Conservation (phyloP, 2,113 vertebrate species). For the Callithrix jacchus region DNA sequence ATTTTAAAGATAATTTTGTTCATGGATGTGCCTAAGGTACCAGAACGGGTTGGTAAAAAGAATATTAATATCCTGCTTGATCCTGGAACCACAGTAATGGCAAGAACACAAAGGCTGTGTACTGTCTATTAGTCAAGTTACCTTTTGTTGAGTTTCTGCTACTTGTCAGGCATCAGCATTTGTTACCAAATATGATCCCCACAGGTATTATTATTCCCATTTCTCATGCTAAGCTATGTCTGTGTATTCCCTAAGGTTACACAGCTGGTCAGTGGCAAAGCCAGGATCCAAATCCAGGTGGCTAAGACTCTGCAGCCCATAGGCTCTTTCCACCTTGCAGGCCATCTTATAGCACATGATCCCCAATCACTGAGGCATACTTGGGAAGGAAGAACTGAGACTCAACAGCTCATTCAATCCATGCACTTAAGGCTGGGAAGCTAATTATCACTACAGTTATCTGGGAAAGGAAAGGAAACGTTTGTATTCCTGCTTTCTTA, state of each 20-base stretch:
- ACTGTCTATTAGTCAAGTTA: not conserved
- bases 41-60: not conserved
- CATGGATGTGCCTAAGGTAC: not conserved
- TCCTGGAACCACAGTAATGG: not conserved
- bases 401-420: not conserved
- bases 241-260: not conserved
- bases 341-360: not conserved
- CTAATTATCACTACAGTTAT: constrained; percentile 14
- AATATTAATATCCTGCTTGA: not conserved
- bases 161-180: not conserved
- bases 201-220: not conserved
- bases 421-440: not conserved
- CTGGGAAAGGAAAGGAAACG: not conserved
- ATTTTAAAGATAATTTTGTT: constrained; percentile 30
- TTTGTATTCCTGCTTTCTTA: constrained; percentile 10
- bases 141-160: not conserved
- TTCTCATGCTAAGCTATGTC: not conserved
- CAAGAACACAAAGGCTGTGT: not conserved
- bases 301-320: not conserved
- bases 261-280: not conserved
- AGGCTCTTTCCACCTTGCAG: not conserved
- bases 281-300: not conserved
- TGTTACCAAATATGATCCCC: constrained; percentile 19
- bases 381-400: not conserved
- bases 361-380: not conserved